phyloP scores from a whole-genome alignment of 2,113 vertebrate species.

The Chionis minor region DNA sequence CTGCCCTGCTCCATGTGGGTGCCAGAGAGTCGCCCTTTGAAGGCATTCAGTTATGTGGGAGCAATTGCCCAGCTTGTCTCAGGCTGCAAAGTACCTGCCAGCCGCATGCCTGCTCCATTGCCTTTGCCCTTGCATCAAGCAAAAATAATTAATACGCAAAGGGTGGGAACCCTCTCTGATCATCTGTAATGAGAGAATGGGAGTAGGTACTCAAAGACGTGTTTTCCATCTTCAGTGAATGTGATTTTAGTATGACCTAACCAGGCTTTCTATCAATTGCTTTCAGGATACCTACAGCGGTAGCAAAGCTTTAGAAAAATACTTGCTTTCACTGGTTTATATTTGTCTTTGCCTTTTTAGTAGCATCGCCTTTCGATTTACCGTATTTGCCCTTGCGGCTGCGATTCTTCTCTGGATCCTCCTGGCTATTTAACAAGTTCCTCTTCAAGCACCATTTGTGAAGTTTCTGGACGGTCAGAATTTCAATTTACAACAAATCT shows the following conservation, averaged over 20 bases:
- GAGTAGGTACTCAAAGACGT: neutral
- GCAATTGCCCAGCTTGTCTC: neutral
- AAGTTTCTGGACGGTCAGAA: neutral
- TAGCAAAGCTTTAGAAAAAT: neutral
- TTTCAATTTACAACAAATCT: neutral
- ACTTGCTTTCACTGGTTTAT: neutral
- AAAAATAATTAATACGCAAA: neutral
- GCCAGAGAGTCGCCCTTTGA: neutral
- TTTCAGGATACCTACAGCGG: neutral
- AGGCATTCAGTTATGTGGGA: neutral
- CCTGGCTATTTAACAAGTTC: neutral
- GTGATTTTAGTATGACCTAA: neutral
- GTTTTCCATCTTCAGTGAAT: neutral
- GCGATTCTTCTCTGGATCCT: neutral
- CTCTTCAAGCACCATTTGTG: neutral
- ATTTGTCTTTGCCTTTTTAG: neutral
- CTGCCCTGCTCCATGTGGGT: fast-evolving
- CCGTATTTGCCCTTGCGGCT: neutral
- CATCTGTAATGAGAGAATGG: neutral
- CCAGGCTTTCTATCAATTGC: neutral
- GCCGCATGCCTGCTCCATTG: neutral
- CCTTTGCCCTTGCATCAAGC: neutral
- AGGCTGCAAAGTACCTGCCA: neutral
- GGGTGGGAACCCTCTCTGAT: neutral
- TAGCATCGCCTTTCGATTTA: neutral